Evolutionary conservation across 2,113 vertebrate species (phyloP), one percentile per base, ranked within the genome.

Genomic region (Microtus oregoni): DNA sequence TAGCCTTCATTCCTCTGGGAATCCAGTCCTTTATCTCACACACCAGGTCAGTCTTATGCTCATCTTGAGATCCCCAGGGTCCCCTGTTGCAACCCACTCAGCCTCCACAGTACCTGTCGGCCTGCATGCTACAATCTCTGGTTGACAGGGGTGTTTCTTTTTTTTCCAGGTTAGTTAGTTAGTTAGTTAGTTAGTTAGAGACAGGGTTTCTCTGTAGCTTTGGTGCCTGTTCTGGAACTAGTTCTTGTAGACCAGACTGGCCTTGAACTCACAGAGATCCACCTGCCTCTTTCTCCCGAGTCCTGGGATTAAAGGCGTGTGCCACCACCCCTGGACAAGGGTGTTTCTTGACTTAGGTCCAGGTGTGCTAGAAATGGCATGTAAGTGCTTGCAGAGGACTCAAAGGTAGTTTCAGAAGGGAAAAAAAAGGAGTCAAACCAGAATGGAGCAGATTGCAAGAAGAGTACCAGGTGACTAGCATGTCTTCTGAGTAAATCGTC

Each of bases 401-500:
- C 61, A 28, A 93, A 79, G 75, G 65, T 90, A 95, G 86, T 88
- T 73, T 88, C 50, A 30, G 50, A 81, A 95, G 47, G 41, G 3
- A 9, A 15, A 47, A 24, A 65, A 92, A 96, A 94, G 77, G 94
- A 88, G 92, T 79, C 9, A 52, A 70, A 92, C 72, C 76, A 26
- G n/a, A 87, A 95, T 0, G 1, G 83, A 32, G 61, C 0, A 3
- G 52, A 75, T 15, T 79, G 26, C 44, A 41, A 50, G 47, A 41
- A 76, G 50, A 67, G 76, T 30, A 47, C 44, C 44, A 78, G 55
- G 79, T 70, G 72, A 67, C 94, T 94, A 94, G 85, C 92, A 9
- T 0, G 0, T 93, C 77, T 19, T 96, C 95, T 83, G 82, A 98
- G 95, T 93, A 92, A 96, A 95, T 96, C 96, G 79, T 95, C 94